Percentiles rank a stretch among this genome's conserved stretches.
These are phyloP conservation scores for Potamilus streckersoni DNA, from an alignment of 1,140 invertebrate species.

Conservation along the genomic window DNA sequence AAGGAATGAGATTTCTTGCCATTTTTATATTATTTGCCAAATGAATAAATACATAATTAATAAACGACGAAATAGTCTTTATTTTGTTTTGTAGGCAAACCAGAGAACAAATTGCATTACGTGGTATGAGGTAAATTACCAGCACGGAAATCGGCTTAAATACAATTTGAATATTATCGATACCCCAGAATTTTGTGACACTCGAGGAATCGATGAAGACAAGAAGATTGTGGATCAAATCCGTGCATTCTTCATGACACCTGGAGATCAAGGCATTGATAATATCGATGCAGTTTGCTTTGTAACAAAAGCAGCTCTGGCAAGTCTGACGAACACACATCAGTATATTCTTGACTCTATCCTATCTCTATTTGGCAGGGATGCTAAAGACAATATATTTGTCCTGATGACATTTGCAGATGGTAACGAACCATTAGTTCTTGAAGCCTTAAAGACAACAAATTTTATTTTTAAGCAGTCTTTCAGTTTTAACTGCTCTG, in stretches of 20 bases:
- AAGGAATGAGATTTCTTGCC: too few species aligned
- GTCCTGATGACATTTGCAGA: constrained; percentile 41
- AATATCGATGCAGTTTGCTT: constrained; percentile 36
- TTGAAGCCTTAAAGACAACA: background rate
- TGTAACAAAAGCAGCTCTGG: constrained; percentile 19
- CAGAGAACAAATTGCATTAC: constrained; percentile 42
- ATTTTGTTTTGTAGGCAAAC: constrained; percentile 13
- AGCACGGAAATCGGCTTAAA: constrained; percentile 7
- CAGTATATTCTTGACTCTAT: constrained; percentile 43
- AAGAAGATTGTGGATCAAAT: constrained; percentile 30
- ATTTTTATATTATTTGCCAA: too few species aligned
- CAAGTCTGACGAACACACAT: constrained; percentile 12
- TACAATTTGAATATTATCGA: constrained; percentile 31
- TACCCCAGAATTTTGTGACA: constrained; percentile 30
- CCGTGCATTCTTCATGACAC: constrained; percentile 12
- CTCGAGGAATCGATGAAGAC: constrained; percentile 24
- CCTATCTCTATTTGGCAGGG: constrained; percentile 39
- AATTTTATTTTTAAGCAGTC: background rate
- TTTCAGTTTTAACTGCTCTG: constrained; percentile 39
- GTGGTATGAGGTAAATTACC: constrained; percentile 26
- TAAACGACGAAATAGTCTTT: too few species aligned
- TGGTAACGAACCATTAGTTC: constrained; percentile 22
- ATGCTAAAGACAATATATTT: constrained; percentile 39
- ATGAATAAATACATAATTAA: too few species aligned
- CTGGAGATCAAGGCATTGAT: constrained; percentile 17